phyloP scores from a whole-genome alignment of 2,888 invertebrate genomes.

The Tenthredo livida region DNA sequence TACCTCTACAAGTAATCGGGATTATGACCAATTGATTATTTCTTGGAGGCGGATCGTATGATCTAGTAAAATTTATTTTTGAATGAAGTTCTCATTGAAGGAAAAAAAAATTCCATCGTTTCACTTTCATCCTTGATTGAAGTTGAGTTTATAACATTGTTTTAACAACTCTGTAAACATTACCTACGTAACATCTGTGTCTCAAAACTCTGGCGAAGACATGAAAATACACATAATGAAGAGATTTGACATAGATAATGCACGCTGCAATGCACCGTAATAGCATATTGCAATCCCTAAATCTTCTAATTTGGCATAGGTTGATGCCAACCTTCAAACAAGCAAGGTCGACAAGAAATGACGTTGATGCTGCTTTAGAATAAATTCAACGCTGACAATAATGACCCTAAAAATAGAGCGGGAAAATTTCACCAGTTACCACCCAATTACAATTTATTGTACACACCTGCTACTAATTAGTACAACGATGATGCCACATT shows the following conservation, averaged over 20 bases:
- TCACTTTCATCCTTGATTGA: background rate
- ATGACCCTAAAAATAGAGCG: constrained; percentile 41
- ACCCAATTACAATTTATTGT: constrained; percentile 54
- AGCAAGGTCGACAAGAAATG: constrained; percentile 37
- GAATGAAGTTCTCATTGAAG: background rate
- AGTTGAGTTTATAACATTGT: constrained; percentile 20
- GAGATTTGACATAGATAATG: constrained; percentile 18
- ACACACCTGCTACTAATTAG: constrained; percentile 32
- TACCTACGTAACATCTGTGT: background rate
- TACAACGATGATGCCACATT: background rate
- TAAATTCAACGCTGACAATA: constrained; percentile 45
- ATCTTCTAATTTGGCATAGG: constrained; percentile 46
- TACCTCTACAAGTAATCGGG: background rate
- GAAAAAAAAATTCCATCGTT: background rate
- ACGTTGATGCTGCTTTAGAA: constrained; percentile 37
- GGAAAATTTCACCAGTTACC: constrained; percentile 44
- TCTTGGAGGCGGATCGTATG: background rate
- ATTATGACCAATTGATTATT: background rate
- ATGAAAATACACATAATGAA: constrained; percentile 3
- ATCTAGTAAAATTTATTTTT: background rate
- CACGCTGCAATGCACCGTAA: background rate
- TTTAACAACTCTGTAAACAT: constrained; percentile 1
- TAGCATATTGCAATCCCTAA: constrained; percentile 19
- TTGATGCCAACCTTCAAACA: constrained; percentile 34
- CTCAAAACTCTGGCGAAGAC: background rate